Evolutionary conservation across 2,797 vertebrate genomes (phyloP), one percentile per base, ranked within the genome.

Genomic region (Paguma larvata): DNA sequence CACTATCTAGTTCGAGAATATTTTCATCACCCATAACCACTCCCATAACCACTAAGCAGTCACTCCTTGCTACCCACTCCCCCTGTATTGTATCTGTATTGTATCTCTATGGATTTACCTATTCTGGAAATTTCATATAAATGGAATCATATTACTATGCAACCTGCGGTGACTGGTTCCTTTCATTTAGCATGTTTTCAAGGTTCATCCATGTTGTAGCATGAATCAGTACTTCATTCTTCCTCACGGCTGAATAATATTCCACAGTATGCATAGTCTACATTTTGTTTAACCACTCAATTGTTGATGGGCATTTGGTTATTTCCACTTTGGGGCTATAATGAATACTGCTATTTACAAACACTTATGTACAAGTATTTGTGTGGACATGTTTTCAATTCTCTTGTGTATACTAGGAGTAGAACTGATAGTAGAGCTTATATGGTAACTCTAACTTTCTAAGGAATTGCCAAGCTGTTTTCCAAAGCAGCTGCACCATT

Each of bases 251-350:
- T 63, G 34, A 88, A 34, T 53, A 84, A 56, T 79, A 84, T 59
- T 85, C 34, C 51, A 51, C 38, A 65, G 65, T 34, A 80, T 13
- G 12, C 23, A 53, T 32, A 94, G 13, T 65, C 44, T 89, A 56
- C 13, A 65, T 79, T 88, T 89, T 53, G 53, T 85, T 94, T 77
- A 84, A 38, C 56, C 65, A 94, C 48, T 75, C 48, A 92, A 75
- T 72, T 1, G 13, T 25, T 89, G 89, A 88, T 44, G 41, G 86
- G 73, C 23, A 86, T 48, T 13, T 95, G 34, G 38, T 3, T 78
- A 48, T 77, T 89, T 65, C 8, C 32, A 48, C 34, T n/a, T 92
- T 88, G n/a, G 38, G 18, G 15, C 14, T 88, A 89, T 67, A 85
- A 70, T 63, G 4, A 78, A 46, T 70, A 83, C 67, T 84, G 77